Conservation (phyloP, 2,888 invertebrate genomes). For the Eretmocerus hayati region DNA sequence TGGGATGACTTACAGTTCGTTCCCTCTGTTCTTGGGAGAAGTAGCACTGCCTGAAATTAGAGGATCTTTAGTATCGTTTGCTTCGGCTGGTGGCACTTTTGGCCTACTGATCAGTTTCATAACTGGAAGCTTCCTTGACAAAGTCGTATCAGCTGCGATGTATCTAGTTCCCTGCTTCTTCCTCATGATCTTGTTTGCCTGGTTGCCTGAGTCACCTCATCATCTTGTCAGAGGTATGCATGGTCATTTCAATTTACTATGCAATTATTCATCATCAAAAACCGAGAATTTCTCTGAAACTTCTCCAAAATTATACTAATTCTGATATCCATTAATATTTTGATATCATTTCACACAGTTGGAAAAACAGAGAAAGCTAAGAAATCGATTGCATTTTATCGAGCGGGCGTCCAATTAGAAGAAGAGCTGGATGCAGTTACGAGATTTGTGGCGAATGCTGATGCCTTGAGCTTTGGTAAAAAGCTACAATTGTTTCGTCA, state of each 20-base stretch:
- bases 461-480: conserved; percentile 1
- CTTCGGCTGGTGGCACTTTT: conserved; percentile 33
- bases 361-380: conserved; percentile 11
- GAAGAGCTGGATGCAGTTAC: conserved; percentile 14
- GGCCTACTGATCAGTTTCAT: conserved; percentile 35
- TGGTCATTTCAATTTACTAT: no score
- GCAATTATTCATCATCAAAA: no score
- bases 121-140: conserved; percentile 33
- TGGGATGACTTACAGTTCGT: conserved; percentile 34
- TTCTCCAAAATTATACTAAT: neutral
- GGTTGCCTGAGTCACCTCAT: conserved; percentile 38
- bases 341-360: conserved; percentile 1
- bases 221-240: conserved; percentile 22
- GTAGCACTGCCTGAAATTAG: conserved; percentile 34
- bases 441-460: conserved; percentile 8
- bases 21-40: conserved; percentile 35
- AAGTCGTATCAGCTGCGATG: conserved; percentile 32
- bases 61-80: conserved; percentile 34
- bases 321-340: neutral
- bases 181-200: conserved; percentile 30
- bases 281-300: no score
- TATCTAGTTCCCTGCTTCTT: conserved; percentile 29
- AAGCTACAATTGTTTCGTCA: conserved; percentile 10
- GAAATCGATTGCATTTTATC: conserved; percentile 13
- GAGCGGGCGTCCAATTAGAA: conserved; percentile 8